Evolutionary conservation across 1,140 invertebrate species (phyloP).

Genomic region (Kradibia gibbosae): DNA sequence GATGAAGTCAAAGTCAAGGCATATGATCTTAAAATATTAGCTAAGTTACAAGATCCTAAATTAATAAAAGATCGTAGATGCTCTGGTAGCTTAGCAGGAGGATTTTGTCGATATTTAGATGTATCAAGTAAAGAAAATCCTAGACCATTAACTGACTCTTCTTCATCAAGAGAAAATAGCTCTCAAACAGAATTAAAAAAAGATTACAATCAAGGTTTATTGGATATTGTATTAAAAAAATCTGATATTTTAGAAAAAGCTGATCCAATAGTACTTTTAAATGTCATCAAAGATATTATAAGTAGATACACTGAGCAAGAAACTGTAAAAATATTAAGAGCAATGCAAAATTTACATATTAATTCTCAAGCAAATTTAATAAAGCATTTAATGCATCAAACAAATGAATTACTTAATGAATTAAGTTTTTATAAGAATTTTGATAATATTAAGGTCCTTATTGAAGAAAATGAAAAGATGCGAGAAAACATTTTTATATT

Average conservation of each 20-base stretch:
- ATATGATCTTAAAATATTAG: conserved; percentile 37
- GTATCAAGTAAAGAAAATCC: conserved; percentile 65
- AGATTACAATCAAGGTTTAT: conserved; percentile 21
- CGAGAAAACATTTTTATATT: conserved; percentile 60
- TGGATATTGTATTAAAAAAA: conserved; percentile 48
- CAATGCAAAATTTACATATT: conserved; percentile 62
- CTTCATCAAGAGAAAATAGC: conserved; percentile 54
- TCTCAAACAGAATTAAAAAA: conserved; percentile 50
- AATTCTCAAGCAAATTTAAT: conserved; percentile 64
- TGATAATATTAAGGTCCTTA: conserved; percentile 52
- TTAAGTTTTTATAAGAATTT: conserved; percentile 57
- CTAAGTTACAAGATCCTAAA: conserved; percentile 45
- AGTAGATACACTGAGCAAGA: conserved; percentile 62
- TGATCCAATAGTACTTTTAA: conserved; percentile 60
- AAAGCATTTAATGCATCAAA: conserved; percentile 61
- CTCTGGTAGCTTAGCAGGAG: conserved; percentile 54
- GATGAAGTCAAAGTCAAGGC: conserved; percentile 54
- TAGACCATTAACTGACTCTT: conserved; percentile 52
- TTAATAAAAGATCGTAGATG: conserved; percentile 51
- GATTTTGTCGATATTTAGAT: conserved; percentile 59
- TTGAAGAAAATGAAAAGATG: conserved; percentile 63
- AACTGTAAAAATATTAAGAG: conserved; percentile 61
- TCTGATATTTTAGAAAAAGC: conserved; percentile 52
- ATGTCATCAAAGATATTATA: conserved; percentile 62
- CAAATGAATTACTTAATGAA: conserved; percentile 63